Base-by-base conservation (phyloP, 2,797 vertebrate genomes). In the Loriculus beryllinus region DNA sequence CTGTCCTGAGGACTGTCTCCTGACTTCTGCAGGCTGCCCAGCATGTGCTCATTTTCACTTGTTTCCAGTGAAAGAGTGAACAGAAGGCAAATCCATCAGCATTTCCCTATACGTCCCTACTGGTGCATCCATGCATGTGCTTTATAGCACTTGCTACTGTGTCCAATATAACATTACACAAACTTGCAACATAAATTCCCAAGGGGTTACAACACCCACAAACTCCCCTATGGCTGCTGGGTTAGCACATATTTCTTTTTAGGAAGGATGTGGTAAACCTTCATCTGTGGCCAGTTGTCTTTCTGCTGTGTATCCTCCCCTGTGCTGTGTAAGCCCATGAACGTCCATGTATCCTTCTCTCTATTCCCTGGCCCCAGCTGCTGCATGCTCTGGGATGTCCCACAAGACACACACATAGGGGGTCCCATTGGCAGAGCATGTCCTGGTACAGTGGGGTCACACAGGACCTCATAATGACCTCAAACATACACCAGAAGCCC, bases 261-360 rank as follows among this genome's bases (percentile, higher is more conserved):
- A 72, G 84, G 83, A 56, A 84, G 75, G 70, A 76, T 11, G 2
- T 68, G 57, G 51, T 35, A 79, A 76, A 49, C 43, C 78, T 62
- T 54, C 47, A 60, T 60, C 42, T 65, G 75, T 60, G 59, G 42
- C 71, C 79, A 68, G 51, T 3, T 78, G 90, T 87, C 78, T 45
- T 35, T 8, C n/a, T 57, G 60, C 47, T n/a, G 33, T 16, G 31
- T 14, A 6, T 42, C 52, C 21, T 1, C 43, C 26, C 40, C 48
- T 0, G 0, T 0, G 6, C 47, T 59, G 22, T 6, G 2, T 14
- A 22, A 78, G 48, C 14, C 47, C 48, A 29, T 3, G 20, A 64
- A 47, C 6, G 1, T 60, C n/a, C 0, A 0, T 4, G 4, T 37
- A 8, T 65, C 40, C 11, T 35, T 48, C 86, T 62, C 33, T 12